phyloP scores from a whole-genome alignment of 2,888 invertebrate genomes.

The Pyrrhosoma nymphula region DNA sequence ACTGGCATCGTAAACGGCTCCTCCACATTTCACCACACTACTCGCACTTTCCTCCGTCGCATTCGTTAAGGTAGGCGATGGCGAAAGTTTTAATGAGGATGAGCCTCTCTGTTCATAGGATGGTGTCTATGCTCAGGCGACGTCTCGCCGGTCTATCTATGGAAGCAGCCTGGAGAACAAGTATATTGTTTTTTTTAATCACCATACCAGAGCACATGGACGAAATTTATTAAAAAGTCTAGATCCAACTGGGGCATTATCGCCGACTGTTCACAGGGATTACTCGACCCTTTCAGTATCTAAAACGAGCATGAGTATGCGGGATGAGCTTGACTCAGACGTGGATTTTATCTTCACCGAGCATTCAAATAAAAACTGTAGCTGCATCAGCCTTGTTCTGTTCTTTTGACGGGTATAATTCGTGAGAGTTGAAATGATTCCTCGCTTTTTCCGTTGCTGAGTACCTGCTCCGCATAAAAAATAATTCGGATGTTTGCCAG shows the following conservation, averaged over 20 bases:
- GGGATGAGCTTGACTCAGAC: neutral
- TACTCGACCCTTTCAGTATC: neutral
- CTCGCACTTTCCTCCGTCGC: constrained; percentile 25
- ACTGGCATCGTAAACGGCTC: constrained; percentile 36
- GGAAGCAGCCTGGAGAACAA: neutral
- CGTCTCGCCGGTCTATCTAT: neutral
- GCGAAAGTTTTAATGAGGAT: constrained; percentile 39
- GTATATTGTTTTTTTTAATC: neutral
- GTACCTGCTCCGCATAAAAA: neutral
- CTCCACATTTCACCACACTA: constrained; percentile 29
- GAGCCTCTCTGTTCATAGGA: neutral
- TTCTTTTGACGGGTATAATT: neutral
- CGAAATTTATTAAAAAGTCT: neutral
- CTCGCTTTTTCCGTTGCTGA: neutral
- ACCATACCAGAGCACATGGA: neutral
- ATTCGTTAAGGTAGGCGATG: constrained; percentile 7
- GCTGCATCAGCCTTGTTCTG: neutral
- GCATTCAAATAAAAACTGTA: neutral
- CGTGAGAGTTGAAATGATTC: neutral
- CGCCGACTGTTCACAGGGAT: neutral
- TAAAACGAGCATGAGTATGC: neutral
- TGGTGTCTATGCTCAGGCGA: neutral
- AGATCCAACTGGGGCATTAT: neutral
- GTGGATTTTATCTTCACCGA: neutral
- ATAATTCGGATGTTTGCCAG: neutral